phyloP scores from a whole-genome alignment of 2,888 invertebrate genomes.

The Polymixis flavicincta region DNA sequence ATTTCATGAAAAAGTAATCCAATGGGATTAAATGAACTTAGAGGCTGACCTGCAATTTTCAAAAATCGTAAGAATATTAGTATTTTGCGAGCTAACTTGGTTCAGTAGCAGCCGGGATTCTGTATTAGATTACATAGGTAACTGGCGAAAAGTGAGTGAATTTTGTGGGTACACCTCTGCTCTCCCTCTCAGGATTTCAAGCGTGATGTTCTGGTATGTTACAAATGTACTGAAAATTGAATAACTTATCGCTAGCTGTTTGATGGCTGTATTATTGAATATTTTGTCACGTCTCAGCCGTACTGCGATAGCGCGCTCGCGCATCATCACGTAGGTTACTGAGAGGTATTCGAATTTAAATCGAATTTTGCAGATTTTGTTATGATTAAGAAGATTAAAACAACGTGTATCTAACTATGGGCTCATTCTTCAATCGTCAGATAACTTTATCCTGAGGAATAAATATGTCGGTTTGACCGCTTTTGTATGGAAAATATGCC shows the following conservation, averaged over 20 bases:
- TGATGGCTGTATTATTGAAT: constrained; percentile 18
- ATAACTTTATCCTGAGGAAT: too few species aligned
- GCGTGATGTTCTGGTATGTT: background rate
- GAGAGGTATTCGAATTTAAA: background rate
- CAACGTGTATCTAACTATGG: background rate
- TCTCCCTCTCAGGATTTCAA: background rate
- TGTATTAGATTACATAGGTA: background rate
- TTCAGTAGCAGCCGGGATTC: too few species aligned
- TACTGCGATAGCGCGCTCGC: constrained; percentile 29
- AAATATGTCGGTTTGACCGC: too few species aligned
- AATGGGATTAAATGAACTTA: too few species aligned
- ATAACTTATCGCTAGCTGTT: background rate
- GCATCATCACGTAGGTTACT: constrained; percentile 32
- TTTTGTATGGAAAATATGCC: too few species aligned
- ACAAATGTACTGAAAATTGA: background rate
- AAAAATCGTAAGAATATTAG: too few species aligned
- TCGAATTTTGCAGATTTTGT: constrained; percentile 2
- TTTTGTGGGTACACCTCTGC: background rate
- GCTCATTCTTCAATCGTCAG: too few species aligned
- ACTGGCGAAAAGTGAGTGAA: background rate
- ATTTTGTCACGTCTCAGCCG: constrained; percentile 45
- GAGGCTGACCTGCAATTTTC: too few species aligned
- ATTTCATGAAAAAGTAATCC: too few species aligned
- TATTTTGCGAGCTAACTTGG: too few species aligned
- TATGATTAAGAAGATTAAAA: background rate